phyloP scores from a whole-genome alignment of 2,113 vertebrate species.

The Pterocles orientalis region DNA sequence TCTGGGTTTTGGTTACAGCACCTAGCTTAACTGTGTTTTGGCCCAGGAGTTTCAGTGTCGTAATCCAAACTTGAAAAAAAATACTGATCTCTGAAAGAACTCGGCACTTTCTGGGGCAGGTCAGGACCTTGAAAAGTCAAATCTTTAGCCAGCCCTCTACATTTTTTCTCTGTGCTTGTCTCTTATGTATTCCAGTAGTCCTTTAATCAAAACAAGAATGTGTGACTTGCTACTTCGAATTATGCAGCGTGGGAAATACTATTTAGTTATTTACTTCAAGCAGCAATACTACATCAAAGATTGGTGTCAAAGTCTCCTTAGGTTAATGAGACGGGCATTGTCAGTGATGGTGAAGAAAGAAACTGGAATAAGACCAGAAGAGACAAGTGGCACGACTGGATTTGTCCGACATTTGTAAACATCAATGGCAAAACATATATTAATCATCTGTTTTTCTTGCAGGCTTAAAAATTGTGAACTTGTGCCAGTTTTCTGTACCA shows the following conservation, averaged over 20 bases:
- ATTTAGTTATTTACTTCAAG: background rate
- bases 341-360: background rate
- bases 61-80: background rate
- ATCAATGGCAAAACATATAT: background rate
- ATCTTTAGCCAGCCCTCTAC: background rate
- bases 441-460: conserved; percentile 44
- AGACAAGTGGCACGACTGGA: background rate
- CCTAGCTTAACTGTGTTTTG: background rate
- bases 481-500: background rate
- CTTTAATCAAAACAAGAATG: background rate
- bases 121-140: background rate
- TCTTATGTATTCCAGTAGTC: background rate
- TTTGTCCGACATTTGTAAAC: conserved; percentile 32
- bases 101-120: background rate
- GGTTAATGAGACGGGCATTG: background rate
- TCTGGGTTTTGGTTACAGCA: background rate
- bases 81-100: background rate
- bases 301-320: background rate
- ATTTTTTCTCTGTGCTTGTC: background rate
- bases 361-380: background rate
- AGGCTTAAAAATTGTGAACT: background rate
- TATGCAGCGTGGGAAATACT: background rate
- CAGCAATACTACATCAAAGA: background rate
- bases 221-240: background rate
- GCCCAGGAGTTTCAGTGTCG: background rate